phyloP scores from a whole-genome alignment of 2,888 invertebrate genomes.

The Hypomecis punctinalis region DNA sequence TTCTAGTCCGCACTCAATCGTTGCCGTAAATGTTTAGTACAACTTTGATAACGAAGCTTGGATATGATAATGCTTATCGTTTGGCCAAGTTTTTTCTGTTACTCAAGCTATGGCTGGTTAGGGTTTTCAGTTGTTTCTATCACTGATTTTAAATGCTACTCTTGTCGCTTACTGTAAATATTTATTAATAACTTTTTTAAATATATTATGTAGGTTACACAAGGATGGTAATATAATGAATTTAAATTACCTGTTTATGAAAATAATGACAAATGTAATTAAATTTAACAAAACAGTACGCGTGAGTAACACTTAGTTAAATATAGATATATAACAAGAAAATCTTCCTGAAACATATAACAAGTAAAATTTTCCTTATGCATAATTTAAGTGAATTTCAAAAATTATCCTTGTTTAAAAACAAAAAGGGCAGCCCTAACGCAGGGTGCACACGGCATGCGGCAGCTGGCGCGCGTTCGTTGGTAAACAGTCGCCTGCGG shows the following conservation, averaged over 20 bases:
- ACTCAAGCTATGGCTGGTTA: conserved; percentile 46
- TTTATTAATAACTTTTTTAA: no score
- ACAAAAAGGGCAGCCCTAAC: conserved; percentile 49
- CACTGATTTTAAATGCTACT: conserved; percentile 3
- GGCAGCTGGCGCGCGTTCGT: conserved; percentile 55
- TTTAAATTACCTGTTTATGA: no score
- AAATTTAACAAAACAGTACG: no score
- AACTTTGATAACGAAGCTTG: conserved; percentile 53
- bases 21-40: conserved; percentile 27
- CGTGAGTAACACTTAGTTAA: background rate
- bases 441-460: conserved; percentile 59
- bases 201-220: no score
- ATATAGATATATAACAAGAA: background rate
- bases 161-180: no score
- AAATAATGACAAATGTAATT: no score
- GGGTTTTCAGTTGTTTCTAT: conserved; percentile 38
- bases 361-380: background rate
- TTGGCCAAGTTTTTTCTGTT: conserved; percentile 62
- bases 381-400: background rate
- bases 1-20: conserved; percentile 12
- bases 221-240: no score
- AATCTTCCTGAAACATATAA: background rate
- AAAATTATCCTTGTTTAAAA: conserved; percentile 24
- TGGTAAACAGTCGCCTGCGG: conserved; percentile 70
- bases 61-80: conserved; percentile 73